phyloP scores from a whole-genome alignment of 2,797 vertebrate genomes.

The Pelobates cultripes region DNA sequence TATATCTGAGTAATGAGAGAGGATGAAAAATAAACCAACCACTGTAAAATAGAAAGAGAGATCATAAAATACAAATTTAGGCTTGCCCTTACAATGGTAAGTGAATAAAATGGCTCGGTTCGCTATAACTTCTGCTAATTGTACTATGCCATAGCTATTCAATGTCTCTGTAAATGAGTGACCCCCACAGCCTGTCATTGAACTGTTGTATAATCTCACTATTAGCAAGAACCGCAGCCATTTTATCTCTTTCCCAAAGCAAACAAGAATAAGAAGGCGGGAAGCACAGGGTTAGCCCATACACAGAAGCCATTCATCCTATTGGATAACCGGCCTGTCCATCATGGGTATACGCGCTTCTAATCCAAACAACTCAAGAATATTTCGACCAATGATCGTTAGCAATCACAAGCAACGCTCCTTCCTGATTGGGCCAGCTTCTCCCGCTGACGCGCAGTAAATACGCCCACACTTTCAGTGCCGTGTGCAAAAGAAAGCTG shows the following conservation, averaged over 20 bases:
- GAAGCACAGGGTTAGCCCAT: slow-evolving; percentile 4
- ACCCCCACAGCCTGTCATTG: no score
- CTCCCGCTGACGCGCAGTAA: slow-evolving; percentile 17
- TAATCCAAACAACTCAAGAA: not conserved
- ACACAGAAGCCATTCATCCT: slow-evolving; percentile 45
- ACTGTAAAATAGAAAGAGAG: no score
- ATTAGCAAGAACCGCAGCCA: slow-evolving; percentile 16
- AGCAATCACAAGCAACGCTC: not conserved
- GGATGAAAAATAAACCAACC: no score
- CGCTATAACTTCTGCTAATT: no score
- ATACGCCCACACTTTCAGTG: slow-evolving; percentile 21
- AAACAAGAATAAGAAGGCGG: slow-evolving; percentile 41
- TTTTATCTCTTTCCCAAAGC: slow-evolving; percentile 48
- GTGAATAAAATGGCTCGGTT: no score
- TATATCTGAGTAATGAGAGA: no score
- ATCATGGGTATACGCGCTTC: not conserved
- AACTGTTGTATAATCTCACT: not conserved
- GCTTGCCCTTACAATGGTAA: no score
- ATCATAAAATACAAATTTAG: no score
- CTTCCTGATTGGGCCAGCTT: not conserved
- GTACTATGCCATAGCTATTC: no score
- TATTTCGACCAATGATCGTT: not conserved
- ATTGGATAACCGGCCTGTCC: slow-evolving; percentile 10
- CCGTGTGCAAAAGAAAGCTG: slow-evolving; percentile 54
- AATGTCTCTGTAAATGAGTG: no score